Conservation (phyloP, 35 echinoderm and acorn worm species). For the Apostichopus japonicus region DNA sequence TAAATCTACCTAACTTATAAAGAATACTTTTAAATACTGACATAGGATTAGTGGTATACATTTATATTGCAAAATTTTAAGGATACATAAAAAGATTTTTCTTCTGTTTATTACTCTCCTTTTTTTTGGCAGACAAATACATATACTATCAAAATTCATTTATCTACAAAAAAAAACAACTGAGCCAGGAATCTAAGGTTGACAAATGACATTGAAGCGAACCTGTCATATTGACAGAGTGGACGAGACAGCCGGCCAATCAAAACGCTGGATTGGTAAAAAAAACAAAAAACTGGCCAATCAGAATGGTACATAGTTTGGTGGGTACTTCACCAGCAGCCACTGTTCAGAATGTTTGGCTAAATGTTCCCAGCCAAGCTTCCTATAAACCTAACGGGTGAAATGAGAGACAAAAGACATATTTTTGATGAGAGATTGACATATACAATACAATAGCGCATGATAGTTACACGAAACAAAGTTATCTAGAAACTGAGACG, state of each 20-base stretch:
- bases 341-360: constrained; percentile 76
- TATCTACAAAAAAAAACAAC: neutral
- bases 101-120: neutral
- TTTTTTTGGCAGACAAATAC: neutral
- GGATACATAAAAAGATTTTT: neutral
- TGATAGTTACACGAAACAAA: too few relatives aligned
- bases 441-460: too few relatives aligned
- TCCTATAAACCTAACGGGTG: constrained; percentile 68
- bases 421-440: too few relatives aligned
- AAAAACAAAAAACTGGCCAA: neutral
- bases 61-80: constrained; percentile 22
- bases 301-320: constrained; percentile 82
- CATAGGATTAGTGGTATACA: neutral
- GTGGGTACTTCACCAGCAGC: constrained; percentile 87
- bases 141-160: neutral
- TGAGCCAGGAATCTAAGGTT: neutral
- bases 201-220: neutral
- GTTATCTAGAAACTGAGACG: too few relatives aligned
- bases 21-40: constrained; percentile 31
- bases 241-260: neutral
- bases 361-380: constrained; percentile 80
- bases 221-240: neutral
- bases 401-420: too few relatives aligned
- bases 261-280: neutral
- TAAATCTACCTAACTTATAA: neutral